phyloP scores from a whole-genome alignment of 2,797 vertebrate species.

The Sebastolobus altivelis region DNA sequence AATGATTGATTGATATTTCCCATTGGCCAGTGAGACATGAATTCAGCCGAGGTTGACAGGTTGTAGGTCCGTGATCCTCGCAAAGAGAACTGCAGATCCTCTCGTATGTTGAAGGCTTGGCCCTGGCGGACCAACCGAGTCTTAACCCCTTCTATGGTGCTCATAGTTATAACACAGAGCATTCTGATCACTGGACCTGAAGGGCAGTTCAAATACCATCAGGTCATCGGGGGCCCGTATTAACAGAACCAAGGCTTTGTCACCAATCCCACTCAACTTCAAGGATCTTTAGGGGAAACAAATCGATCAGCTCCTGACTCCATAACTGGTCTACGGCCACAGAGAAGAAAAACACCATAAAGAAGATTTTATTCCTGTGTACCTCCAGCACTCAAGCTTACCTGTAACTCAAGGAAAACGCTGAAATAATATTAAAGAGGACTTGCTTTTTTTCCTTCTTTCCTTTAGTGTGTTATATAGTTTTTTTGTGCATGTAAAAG shows the following conservation, averaged over 20 bases:
- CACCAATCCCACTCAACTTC: slow-evolving; percentile 80
- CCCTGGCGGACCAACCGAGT: slow-evolving; percentile 70
- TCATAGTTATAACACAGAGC: slow-evolving; percentile 65
- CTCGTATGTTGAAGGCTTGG: slow-evolving; percentile 76
- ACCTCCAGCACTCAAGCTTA: slow-evolving; percentile 6
- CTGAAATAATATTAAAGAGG: not conserved
- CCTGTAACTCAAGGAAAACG: not conserved
- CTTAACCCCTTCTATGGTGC: slow-evolving; percentile 75
- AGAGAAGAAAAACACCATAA: slow-evolving; percentile 48
- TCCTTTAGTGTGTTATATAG: not conserved
- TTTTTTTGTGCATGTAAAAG: too few relatives aligned
- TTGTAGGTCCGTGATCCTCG: slow-evolving; percentile 68
- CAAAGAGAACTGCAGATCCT: slow-evolving; percentile 76
- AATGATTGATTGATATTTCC: slow-evolving; percentile 74
- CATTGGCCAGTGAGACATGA: slow-evolving; percentile 64
- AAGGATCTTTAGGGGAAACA: slow-evolving; percentile 79
- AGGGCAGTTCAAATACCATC: slow-evolving; percentile 80
- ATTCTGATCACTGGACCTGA: slow-evolving; percentile 74
- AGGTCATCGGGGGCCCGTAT: slow-evolving; percentile 79
- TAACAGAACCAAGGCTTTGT: slow-evolving; percentile 82
- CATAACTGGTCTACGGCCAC: slow-evolving; percentile 57
- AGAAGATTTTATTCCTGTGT: slow-evolving; percentile 17
- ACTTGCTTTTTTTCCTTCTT: not conserved
- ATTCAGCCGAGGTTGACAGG: slow-evolving; percentile 71
- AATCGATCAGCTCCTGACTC: slow-evolving; percentile 81